A percentile compares a stretch with the other conserved stretches of the same genome.
Conservation (phyloP, 2,113 vertebrate genomes). For the Corythornis cristatus region DNA sequence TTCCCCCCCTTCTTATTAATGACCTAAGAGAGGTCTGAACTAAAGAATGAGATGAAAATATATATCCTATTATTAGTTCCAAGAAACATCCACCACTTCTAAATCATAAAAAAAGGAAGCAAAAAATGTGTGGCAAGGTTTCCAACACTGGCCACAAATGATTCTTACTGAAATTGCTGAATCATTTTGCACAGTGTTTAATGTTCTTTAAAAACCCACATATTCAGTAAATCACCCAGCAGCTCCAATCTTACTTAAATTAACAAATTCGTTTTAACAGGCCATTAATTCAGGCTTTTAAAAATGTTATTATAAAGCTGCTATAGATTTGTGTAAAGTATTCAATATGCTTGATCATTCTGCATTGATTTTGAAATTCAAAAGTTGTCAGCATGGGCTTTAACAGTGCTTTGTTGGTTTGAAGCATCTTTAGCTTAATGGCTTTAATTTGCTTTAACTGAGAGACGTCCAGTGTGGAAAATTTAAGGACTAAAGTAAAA, state of each 20-base stretch:
- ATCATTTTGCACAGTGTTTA: background rate
- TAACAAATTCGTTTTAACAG: slow-evolving; percentile 36
- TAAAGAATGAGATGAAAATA: background rate
- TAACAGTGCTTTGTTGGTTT: slow-evolving; percentile 15
- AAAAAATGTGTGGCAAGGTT: slow-evolving; percentile 4
- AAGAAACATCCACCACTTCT: background rate
- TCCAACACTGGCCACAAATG: background rate
- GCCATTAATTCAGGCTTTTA: slow-evolving; percentile 35
- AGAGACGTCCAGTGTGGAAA: background rate
- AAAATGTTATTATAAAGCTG: slow-evolving; percentile 4
- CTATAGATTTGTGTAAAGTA: slow-evolving; percentile 26
- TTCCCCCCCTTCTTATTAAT: background rate
- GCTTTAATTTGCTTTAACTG: slow-evolving; percentile 15
- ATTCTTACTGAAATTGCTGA: slow-evolving; percentile 6
- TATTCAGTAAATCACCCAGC: slow-evolving; percentile 5
- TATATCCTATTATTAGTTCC: background rate
- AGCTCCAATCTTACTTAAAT: slow-evolving; percentile 16
- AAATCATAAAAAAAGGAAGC: slow-evolving; percentile 11
- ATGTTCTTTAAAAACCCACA: background rate
- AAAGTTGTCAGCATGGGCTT: slow-evolving; percentile 4
- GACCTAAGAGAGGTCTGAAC: background rate
- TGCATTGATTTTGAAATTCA: slow-evolving; percentile 57
- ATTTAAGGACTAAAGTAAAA: slow-evolving; percentile 17
- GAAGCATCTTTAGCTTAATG: slow-evolving; percentile 13
- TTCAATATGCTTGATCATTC: slow-evolving; percentile 44